These are phyloP conservation scores for Parasteatoda lunata DNA, from an alignment of 2,888 invertebrate species.

Conservation along the genomic window DNA sequence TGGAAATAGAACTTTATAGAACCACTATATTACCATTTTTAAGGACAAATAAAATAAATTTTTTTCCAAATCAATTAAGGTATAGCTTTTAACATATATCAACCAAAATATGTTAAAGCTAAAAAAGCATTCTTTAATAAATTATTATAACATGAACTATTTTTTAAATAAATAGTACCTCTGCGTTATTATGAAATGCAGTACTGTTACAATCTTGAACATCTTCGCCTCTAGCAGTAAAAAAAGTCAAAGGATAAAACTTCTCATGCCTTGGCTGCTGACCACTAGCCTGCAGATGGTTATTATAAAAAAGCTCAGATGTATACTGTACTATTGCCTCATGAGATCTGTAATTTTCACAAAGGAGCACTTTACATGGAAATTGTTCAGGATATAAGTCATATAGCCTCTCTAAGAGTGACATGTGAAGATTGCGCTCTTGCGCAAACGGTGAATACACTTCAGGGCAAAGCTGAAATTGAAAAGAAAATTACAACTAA, in stretches of 20 bases:
- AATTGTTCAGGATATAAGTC: conserved; percentile 83
- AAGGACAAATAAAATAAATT: neutral
- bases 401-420: conserved; percentile 85
- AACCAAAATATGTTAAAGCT: neutral
- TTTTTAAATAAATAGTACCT: conserved; percentile 76
- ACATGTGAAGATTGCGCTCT: conserved; percentile 77
- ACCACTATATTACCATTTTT: neutral
- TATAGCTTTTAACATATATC: neutral
- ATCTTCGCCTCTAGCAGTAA: conserved; percentile 86
- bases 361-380: conserved; percentile 85
- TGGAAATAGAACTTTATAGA: neutral
- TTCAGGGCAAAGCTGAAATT: conserved; percentile 83
- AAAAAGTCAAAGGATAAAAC: conserved; percentile 85
- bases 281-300: conserved; percentile 83
- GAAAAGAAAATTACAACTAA: neutral
- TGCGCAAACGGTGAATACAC: conserved; percentile 80
- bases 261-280: conserved; percentile 82
- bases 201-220: conserved; percentile 83
- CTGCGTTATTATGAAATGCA: conserved; percentile 87
- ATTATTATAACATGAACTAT: neutral
- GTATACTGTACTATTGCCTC: conserved; percentile 87
- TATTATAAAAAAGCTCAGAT: conserved; percentile 87
- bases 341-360: conserved; percentile 89
- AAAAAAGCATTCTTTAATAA: neutral
- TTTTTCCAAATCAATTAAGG: too few relatives aligned